These are phyloP conservation scores for Chaitophorus viminalis DNA, from an alignment of 2,888 invertebrate genomes.

Conservation along the genomic window DNA sequence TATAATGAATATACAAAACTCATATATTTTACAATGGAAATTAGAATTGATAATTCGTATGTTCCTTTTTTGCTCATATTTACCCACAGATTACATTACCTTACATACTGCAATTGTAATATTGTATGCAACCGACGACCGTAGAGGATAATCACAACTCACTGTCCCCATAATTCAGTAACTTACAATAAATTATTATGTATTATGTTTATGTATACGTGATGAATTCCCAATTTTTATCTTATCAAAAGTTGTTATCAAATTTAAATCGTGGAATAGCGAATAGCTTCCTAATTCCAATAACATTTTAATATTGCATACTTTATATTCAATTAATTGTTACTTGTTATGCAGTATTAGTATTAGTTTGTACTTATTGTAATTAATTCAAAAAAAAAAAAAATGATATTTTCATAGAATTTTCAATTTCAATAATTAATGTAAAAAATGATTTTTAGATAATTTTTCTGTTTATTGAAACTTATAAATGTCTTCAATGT, in stretches of 20 bases:
- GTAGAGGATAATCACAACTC: too few species aligned
- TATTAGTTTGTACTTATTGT: background rate
- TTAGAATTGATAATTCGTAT: too few species aligned
- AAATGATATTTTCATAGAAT: background rate
- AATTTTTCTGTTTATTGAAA: background rate
- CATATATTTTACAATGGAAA: too few species aligned
- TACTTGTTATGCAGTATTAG: background rate
- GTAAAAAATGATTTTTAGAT: conserved; percentile 21
- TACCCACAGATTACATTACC: too few species aligned
- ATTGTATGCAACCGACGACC: too few species aligned
- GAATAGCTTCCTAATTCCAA: too few species aligned
- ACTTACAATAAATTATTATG: too few species aligned
- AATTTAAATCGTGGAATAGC: conserved; percentile 44
- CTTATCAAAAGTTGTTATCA: conserved; percentile 33
- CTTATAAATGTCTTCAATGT: conserved; percentile 71
- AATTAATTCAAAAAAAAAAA: background rate
- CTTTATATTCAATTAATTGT: background rate
- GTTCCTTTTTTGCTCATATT: too few species aligned
- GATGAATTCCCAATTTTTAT: background rate
- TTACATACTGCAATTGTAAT: too few species aligned
- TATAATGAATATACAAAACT: too few species aligned
- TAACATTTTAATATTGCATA: background rate
- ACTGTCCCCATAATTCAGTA: too few species aligned
- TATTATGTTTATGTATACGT: background rate
- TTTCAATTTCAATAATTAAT: background rate